Evolutionary conservation across 35 echinoderm and acorn worm species (phyloP).

Genomic region (Ophioderma brevispina): DNA sequence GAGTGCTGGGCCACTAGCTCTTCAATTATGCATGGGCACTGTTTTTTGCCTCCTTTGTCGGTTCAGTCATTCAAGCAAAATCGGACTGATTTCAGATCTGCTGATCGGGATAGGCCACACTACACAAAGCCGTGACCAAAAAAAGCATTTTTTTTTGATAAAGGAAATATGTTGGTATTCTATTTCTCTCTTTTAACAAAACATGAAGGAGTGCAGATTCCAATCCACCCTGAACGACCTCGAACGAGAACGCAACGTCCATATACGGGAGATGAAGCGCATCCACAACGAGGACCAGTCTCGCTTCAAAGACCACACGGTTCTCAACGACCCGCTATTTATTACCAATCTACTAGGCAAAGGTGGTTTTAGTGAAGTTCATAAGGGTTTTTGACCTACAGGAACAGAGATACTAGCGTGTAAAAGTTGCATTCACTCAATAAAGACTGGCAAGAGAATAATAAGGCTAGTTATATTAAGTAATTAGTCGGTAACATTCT

Average conservation of each 20-base stretch:
- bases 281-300: constrained; percentile 98
- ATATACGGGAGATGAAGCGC: constrained; percentile 97
- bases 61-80: too few relatives aligned
- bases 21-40: too few relatives aligned
- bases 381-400: constrained; percentile 92
- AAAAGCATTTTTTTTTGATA: too few relatives aligned
- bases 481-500: too few relatives aligned
- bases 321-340: constrained; percentile 76
- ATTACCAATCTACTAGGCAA: constrained; percentile 83
- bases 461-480: constrained; percentile 99
- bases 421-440: constrained; percentile 95
- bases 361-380: constrained; percentile 29
- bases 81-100: too few relatives aligned
- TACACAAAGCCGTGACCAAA: too few relatives aligned
- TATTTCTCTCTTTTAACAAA: background rate
- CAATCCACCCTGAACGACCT: constrained; percentile 85
- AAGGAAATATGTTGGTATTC: too few relatives aligned
- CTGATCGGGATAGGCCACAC: too few relatives aligned
- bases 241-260: constrained; percentile 86
- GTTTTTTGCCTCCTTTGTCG: too few relatives aligned
- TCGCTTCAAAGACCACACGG: constrained; percentile 78
- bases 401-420: constrained; percentile 97
- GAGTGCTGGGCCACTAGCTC: too few relatives aligned
- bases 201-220: constrained; percentile 80
- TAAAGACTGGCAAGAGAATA: constrained; percentile 99